Conservation (phyloP, 2,113 vertebrate species). For the Ardeotis arabs region DNA sequence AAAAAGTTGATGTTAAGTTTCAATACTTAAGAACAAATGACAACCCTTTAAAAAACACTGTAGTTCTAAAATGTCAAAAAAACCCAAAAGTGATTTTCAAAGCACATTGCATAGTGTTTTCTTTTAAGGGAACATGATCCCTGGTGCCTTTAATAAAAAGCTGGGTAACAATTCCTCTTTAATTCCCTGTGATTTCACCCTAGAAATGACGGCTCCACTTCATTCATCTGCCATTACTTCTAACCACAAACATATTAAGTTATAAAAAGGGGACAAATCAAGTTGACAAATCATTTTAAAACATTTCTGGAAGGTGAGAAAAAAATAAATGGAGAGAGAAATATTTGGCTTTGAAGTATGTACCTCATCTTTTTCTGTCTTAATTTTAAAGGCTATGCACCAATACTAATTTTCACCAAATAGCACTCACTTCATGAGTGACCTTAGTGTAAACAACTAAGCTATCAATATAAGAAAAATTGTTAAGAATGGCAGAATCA, state of each 20-base stretch:
- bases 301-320: constrained; percentile 8
- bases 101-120: not conserved
- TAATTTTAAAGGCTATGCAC: not conserved
- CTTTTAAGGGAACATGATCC: constrained; percentile 45
- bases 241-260: constrained; percentile 29
- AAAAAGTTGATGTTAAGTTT: constrained; percentile 27
- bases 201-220: constrained; percentile 15
- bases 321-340: not conserved
- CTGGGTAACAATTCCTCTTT: constrained; percentile 37
- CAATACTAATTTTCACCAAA: not conserved
- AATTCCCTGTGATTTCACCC: constrained; percentile 67
- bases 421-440: not conserved
- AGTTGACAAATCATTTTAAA: constrained; percentile 13
- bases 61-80: constrained; percentile 30
- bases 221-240: constrained; percentile 16
- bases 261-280: constrained; percentile 1
- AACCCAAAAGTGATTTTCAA: constrained; percentile 39
- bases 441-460: not conserved
- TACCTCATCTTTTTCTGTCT: not conserved
- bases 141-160: constrained; percentile 59
- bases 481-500: not conserved
- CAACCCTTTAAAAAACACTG: not conserved
- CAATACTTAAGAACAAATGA: constrained; percentile 39
- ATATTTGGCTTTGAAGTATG: not conserved
- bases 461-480: not conserved